Conservation (phyloP, 2,113 vertebrate species). For the Catharus fuscescens region DNA sequence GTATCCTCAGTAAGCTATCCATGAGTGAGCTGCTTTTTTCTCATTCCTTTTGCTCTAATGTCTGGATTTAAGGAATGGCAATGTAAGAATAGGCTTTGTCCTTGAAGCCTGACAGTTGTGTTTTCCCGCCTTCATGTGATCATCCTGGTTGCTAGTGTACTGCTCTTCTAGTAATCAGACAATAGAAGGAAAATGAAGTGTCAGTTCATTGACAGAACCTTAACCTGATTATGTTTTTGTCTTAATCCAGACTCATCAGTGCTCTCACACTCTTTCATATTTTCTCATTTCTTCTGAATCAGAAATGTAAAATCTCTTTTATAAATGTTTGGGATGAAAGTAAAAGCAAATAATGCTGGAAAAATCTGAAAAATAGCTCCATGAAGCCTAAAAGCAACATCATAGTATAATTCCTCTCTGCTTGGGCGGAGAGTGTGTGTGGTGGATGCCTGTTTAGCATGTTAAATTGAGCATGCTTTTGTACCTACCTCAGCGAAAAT, state of each 20-base stretch:
- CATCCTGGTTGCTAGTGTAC: constrained; percentile 87
- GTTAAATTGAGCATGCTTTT: constrained; percentile 42
- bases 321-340: constrained; percentile 41
- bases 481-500: not conserved
- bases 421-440: not conserved
- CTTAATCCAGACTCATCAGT: constrained; percentile 81
- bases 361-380: constrained; percentile 13
- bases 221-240: constrained; percentile 83
- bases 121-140: constrained; percentile 98
- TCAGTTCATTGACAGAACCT: constrained; percentile 86
- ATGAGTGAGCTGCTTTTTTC: constrained; percentile 87
- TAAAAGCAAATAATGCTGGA: not conserved
- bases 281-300: constrained; percentile 56
- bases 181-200: constrained; percentile 87
- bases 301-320: constrained; percentile 45
- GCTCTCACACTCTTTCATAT: not conserved
- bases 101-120: constrained; percentile 88
- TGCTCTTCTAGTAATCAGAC: constrained; percentile 85
- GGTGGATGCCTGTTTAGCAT: not conserved
- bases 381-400: not conserved
- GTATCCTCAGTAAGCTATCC: constrained; percentile 98
- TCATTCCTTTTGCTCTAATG: constrained; percentile 84
- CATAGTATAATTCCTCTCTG: constrained; percentile 4
- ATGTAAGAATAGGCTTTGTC: constrained; percentile 91
- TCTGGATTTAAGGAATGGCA: constrained; percentile 88